Base-by-base conservation (phyloP, 2,797 vertebrate species). In the Mormyrus proboscirostris region DNA sequence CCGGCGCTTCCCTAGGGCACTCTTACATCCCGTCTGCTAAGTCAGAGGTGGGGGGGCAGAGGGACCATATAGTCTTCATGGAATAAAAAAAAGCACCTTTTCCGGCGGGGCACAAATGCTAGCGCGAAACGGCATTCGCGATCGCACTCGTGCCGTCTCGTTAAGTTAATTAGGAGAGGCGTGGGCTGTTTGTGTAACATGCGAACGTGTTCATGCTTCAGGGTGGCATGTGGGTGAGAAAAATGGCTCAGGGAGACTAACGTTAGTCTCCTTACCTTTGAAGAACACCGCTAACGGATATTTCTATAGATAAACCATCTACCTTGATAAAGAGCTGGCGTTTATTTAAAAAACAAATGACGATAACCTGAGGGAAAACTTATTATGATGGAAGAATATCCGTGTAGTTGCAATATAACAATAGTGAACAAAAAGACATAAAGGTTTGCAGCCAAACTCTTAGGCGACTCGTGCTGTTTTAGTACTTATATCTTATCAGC, bases 21-120 rank as follows among this genome's bases (percentile, higher is more conserved):
- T 0, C 29, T 12, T 38, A n/a, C 59, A 9, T 0, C 29, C 62
- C 1, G 8, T 62, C 59, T 22, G 62, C 22, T 7, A 19, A 57
- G 55, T 25, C 62, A 65, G 62, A 65, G 10, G 62, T 65, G 62
- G 12, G 4, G 6, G 53, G 55, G 55, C 16, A 14, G 62, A 33
- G 94, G 93, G 94, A 95, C 93, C 94, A 93, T 94, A 95, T 94
- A 96, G 94, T 95, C 95, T 96, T 95, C 92, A 94, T 93, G 91
- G 94, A 95, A 97, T 97, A 97, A 97, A 97, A 97, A 95, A 97
- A 96, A 92, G 93, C 95, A 86, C 87, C 12, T 38, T 73, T 16
- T 73, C 65, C 10, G 89, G 92, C 93, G 33, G 44, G 41, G 89
- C 91, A 90, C 93, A 94, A 93, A 94, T 96, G 92, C 93, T 94